Base-by-base conservation (phyloP, 2,888 invertebrate genomes). In the Capitulum mitella region DNA sequence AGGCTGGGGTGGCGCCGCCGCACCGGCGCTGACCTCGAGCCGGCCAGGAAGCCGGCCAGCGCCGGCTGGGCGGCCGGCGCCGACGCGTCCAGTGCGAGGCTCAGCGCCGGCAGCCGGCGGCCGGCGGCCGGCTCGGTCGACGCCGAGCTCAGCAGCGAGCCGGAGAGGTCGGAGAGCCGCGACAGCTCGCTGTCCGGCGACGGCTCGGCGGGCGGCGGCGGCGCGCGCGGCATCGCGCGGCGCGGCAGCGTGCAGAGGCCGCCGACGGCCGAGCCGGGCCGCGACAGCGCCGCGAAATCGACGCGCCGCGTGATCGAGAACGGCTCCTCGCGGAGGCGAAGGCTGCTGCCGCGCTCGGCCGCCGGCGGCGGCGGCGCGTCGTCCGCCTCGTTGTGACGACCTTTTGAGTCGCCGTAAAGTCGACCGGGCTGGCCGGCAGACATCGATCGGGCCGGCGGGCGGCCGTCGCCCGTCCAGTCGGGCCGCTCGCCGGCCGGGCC, bases 131-230 rank as follows among this genome's bases (percentile, higher is more conserved):
- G 34, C 34, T 10, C 34, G 14, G 64, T 16, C 32, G 64, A 64
- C 5, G 64, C 19, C 16, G 64, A 34, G 34, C 64, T 64, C 34
- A 14, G 19, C 34, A 16, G 32, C 19, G 64, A 64, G 34, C 64
- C 26, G 34, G 64, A 61, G 29, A 61, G 61, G 61, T 61, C 61
- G 12, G 61, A 64, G 3, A 64, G 64, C 19, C 64, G 34, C 14
- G 64, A 64, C 32, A 64, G 64, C 64, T 64, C 64, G 5, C 64
- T 64, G 64, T 64, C 64, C 3, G 64, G 64, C 64, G 58, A 58
- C 58, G 12, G n/a, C n/a, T 29, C 58, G n/a, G 58, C 29, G n/a
- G 58, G n/a, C 58, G 29, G n/a, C n/a, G 10, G 12, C 16, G 61
- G 61, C 61, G 16, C 61, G 29, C 29, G 61, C n/a, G 61, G 29